Evolutionary conservation across 35 echinoderm and acorn worm species (phyloP).

Genomic region (Amphiura filiformis): DNA sequence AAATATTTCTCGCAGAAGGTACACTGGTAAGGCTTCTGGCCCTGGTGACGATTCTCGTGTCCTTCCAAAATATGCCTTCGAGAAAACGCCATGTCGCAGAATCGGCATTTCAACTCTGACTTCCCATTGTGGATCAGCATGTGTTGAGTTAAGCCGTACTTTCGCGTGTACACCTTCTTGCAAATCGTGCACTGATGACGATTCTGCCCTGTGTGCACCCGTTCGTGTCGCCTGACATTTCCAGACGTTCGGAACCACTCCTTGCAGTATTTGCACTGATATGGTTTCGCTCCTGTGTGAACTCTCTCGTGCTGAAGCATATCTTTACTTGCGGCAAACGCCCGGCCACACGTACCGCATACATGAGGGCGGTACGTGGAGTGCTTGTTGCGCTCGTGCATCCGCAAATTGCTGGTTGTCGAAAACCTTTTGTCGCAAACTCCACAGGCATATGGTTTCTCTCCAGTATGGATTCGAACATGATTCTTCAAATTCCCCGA

Average conservation of each 20-base stretch:
- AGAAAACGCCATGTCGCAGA: constrained; percentile 1
- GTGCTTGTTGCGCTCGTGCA: background rate
- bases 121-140: background rate
- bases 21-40: constrained; percentile 20
- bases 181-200: background rate
- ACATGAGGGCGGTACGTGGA: constrained; percentile 3
- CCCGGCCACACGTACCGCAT: constrained; percentile 31
- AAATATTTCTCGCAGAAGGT: background rate
- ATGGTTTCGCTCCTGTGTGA: constrained; percentile 54
- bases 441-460: constrained; percentile 5
- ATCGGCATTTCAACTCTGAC: background rate
- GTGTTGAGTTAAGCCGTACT: background rate
- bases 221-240: background rate
- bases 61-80: background rate
- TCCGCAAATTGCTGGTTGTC: background rate
- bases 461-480: constrained; percentile 19
- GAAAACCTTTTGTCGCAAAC: background rate
- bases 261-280: constrained; percentile 45
- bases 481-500: background rate
- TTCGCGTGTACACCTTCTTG: background rate
- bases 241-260: constrained; percentile 7
- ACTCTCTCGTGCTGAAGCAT: constrained; percentile 35
- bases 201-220: constrained; percentile 7
- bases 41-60: background rate
- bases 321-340: constrained; percentile 16